Base-by-base conservation (phyloP, 2,113 vertebrate genomes). In the Potamarius usumacintae region DNA sequence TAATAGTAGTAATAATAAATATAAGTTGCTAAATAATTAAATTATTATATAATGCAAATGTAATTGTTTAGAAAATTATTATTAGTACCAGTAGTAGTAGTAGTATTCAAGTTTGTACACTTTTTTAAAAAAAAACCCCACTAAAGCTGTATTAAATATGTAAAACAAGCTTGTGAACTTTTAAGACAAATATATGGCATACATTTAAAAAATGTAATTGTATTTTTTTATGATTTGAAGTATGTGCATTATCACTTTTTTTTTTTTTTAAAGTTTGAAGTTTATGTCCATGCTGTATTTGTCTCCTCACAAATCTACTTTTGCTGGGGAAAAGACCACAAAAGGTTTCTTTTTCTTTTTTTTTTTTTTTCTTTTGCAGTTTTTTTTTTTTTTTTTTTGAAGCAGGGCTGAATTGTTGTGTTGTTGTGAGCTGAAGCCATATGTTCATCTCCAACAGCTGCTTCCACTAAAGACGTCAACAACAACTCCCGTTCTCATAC, bases 401-500 rank as follows among this genome's bases (percentile, higher is more conserved):
- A 80, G 17, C 25, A 53, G 5, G 14, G 11, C 1, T 53, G 50
- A 77, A 53, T 78, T 27, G 20, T 76, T 78, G 78, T 80, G 55
- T 30, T 79, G 52, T 34, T 80, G 78, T 58, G 55, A 9, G 78
- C 78, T 11, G 55, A 20, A 34, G 78, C 78, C 78, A 80, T 80
- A n/a, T 80, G 78, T 58, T 80, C 78, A 60, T 60, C n/a, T 80
- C 17, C 78, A 80, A 80, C 78, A 80, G 78, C 78, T 80, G 78
- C 78, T 80, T 80, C 78, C 55, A 80, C 78, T 80, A 80, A 80
- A 80, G 15, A 58, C 58, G 53, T 58, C 78, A 58, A 34, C 10
- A 80, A 58, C 53, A 58, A 20, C 15, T 60, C 20, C 20, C 8
- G n/a, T 79, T 57, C 77, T 20, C 78, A 34, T 58, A 11, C 27